phyloP scores from a whole-genome alignment of 2,113 vertebrate species.

The Solea senegalensis region DNA sequence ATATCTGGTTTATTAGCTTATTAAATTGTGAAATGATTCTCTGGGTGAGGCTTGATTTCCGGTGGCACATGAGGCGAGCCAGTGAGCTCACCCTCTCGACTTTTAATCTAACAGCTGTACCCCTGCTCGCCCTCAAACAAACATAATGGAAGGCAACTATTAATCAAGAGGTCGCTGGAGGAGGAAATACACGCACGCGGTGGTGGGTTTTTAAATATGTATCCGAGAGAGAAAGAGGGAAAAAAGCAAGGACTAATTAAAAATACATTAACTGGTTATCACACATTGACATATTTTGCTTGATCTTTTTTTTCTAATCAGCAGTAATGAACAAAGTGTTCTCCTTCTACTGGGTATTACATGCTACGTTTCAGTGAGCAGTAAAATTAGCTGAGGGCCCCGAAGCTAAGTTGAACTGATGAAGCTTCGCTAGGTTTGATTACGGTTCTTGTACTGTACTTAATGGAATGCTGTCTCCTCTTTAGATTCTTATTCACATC shows the following conservation, averaged over 20 bases:
- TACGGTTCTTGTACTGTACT: conserved; percentile 62
- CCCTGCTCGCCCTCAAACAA: conserved; percentile 48
- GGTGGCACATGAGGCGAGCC: conserved; percentile 28
- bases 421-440: conserved; percentile 64
- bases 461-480: conserved; percentile 52
- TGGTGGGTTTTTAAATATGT: conserved; percentile 40
- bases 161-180: conserved; percentile 55
- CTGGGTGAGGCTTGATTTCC: conserved; percentile 54
- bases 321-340: conserved; percentile 68
- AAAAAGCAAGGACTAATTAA: conserved; percentile 67
- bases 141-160: conserved; percentile 60
- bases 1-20: conserved; percentile 72
- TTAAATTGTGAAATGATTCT: conserved; percentile 70
- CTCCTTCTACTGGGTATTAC: conserved; percentile 69
- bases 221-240: conserved; percentile 48
- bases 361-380: conserved; percentile 70
- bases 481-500: conserved; percentile 47
- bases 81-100: conserved; percentile 58
- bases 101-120: conserved; percentile 60
- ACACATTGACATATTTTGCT: conserved; percentile 71
- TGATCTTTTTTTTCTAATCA: conserved; percentile 75
- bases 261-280: conserved; percentile 75
- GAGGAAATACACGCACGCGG: conserved; percentile 50
- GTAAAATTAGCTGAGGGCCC: conserved; percentile 67
- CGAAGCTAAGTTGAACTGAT: conserved; percentile 57